Evolutionary conservation across 2,797 vertebrate genomes (phyloP).

Genomic region (Miichthys miiuy): DNA sequence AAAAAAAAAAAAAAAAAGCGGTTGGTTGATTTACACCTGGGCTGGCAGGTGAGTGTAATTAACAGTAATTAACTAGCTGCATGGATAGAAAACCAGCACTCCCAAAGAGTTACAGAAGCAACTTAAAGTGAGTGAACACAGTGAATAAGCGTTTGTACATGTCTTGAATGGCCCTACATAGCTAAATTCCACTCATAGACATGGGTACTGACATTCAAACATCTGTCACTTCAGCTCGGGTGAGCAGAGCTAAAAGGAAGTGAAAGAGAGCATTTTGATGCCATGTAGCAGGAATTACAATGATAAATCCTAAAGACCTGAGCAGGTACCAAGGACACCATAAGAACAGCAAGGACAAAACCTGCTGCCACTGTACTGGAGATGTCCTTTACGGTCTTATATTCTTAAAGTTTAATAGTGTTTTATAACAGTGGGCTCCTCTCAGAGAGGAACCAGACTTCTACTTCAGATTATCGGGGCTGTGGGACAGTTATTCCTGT

Average conservation of each 20-base stretch:
- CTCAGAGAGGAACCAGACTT: not conserved
- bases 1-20: constrained; percentile 5
- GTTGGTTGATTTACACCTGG: constrained; percentile 49
- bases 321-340: constrained; percentile 41
- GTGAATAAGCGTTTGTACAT: constrained; percentile 38
- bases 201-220: constrained; percentile 54
- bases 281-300: constrained; percentile 14
- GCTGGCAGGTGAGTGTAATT: constrained; percentile 68
- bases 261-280: constrained; percentile 19
- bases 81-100: constrained; percentile 27
- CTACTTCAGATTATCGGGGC: constrained; percentile 1
- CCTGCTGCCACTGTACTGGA: not conserved
- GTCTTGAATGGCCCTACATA: constrained; percentile 34
- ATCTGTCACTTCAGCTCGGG: constrained; percentile 42
- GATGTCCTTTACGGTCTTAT: constrained; percentile 17
- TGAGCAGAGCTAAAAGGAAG: constrained; percentile 25
- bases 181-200: constrained; percentile 35
- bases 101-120: constrained; percentile 15
- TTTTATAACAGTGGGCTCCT: not conserved
- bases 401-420: constrained; percentile 1
- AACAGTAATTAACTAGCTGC: constrained; percentile 56
- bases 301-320: constrained; percentile 22
- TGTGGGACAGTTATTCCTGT: not conserved
- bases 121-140: constrained; percentile 14
- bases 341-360: constrained; percentile 24